Percentiles rank a stretch among this genome's conserved stretches.
These are phyloP conservation scores for Eupeodes corollae DNA, from an alignment of 1,140 invertebrate genomes.

Conservation along the genomic window DNA sequence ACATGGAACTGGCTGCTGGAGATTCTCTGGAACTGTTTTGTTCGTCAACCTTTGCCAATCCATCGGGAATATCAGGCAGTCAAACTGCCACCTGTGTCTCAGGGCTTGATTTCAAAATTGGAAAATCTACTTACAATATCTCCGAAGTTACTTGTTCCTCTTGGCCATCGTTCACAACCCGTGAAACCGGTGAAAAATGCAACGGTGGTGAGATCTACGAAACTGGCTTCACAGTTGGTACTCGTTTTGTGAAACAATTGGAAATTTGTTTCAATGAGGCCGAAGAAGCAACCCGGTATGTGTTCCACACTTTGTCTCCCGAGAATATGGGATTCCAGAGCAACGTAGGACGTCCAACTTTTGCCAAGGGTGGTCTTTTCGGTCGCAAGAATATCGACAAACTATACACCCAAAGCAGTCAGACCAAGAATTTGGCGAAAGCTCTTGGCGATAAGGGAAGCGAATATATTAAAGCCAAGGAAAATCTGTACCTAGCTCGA, in stretches of 20 bases:
- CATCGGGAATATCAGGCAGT: slow-evolving; percentile 15
- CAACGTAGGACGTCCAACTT: slow-evolving; percentile 26
- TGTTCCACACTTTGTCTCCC: slow-evolving; percentile 23
- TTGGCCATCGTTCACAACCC: slow-evolving; percentile 24
- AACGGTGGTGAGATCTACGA: slow-evolving; percentile 24
- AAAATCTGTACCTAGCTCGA: slow-evolving; percentile 41
- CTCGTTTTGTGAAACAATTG: slow-evolving; percentile 29
- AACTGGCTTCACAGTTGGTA: slow-evolving; percentile 12
- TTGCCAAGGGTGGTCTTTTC: slow-evolving; percentile 25
- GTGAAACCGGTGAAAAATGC: slow-evolving; percentile 23
- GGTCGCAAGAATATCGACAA: slow-evolving; percentile 23
- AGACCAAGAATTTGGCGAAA: slow-evolving; percentile 22
- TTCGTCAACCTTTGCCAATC: slow-evolving; percentile 22
- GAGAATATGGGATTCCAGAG: slow-evolving; percentile 24
- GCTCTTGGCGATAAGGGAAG: slow-evolving; percentile 20
- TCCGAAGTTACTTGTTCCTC: slow-evolving; percentile 21
- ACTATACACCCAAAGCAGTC: slow-evolving; percentile 24
- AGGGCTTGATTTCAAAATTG: slow-evolving; percentile 18
- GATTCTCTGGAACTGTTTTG: slow-evolving; percentile 22
- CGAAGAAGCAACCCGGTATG: slow-evolving; percentile 30
- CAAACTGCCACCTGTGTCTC: slow-evolving; percentile 21
- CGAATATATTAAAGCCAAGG: slow-evolving; percentile 16
- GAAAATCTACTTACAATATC: slow-evolving; percentile 17
- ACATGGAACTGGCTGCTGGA: slow-evolving; percentile 18
- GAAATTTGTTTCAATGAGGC: slow-evolving; percentile 37